Evolutionary conservation across 2,113 vertebrate species (phyloP).

Genomic region (Gymnorhina tibicen): DNA sequence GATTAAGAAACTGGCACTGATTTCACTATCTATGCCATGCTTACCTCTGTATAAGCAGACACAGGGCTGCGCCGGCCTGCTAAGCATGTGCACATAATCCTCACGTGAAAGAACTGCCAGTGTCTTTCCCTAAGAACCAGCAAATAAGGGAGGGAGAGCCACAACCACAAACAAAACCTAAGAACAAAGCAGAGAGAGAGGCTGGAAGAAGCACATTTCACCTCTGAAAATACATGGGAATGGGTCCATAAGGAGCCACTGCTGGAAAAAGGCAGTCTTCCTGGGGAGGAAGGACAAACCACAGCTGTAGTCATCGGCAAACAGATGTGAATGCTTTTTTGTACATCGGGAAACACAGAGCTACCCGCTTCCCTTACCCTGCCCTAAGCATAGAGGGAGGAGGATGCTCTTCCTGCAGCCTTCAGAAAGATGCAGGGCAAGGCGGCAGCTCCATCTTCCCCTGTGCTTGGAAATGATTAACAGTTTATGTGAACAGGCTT

Average conservation of each 20-base stretch:
- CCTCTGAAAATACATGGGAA: not conserved
- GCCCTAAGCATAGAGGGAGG: not conserved
- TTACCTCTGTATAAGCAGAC: not conserved
- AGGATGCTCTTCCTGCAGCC: not conserved
- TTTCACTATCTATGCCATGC: not conserved
- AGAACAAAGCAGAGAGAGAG: not conserved
- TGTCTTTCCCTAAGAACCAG: not conserved
- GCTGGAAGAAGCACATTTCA: not conserved
- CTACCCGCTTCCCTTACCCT: not conserved
- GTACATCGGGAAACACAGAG: not conserved
- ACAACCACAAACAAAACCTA: not conserved
- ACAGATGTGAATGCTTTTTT: accelerated
- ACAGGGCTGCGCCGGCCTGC: accelerated
- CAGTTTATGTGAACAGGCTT: not conserved
- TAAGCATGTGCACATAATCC: accelerated
- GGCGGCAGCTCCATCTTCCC: not conserved
- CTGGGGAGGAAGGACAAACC: not conserved
- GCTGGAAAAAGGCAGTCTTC: not conserved
- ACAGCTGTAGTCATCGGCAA: not conserved
- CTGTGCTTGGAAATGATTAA: not conserved
- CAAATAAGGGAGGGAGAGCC: not conserved
- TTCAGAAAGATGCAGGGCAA: not conserved
- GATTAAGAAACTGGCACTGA: not conserved
- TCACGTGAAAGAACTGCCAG: not conserved
- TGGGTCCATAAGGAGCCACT: not conserved